Percentiles rank a stretch among this genome's conserved stretches.
phyloP scores from a whole-genome alignment of 2,113 vertebrate species.

The Myocastor coypus region DNA sequence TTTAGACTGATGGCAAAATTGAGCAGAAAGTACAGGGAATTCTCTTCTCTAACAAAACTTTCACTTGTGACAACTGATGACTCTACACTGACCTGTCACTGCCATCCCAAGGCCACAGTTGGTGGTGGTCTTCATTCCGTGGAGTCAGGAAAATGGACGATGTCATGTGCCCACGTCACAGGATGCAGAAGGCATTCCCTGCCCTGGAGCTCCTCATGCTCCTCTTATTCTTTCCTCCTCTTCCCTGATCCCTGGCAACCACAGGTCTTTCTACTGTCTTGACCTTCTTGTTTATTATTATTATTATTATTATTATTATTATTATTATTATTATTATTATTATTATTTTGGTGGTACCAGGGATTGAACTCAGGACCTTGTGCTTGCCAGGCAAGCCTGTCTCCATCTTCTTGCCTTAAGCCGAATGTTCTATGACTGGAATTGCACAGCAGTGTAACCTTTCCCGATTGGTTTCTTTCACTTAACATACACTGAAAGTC shows the following conservation, averaged over 20 bases:
- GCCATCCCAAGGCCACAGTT: too few species aligned
- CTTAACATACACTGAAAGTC: too few species aligned
- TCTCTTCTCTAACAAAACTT: not conserved
- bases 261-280: not conserved
- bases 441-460: not conserved
- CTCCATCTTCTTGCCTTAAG: not conserved
- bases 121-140: too few species aligned
- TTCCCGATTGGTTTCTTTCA: not conserved
- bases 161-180: not conserved
- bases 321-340: too few species aligned
- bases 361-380: too few species aligned
- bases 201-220: not conserved
- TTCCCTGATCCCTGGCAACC: not conserved
- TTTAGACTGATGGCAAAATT: not conserved
- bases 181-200: not conserved
- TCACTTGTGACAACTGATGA: fast-evolving
- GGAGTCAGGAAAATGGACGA: not conserved
- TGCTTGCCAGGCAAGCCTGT: too few species aligned
- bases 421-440: not conserved
- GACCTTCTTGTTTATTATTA: too few species aligned
- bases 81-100: not conserved
- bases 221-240: not conserved
- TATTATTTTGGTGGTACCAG: too few species aligned
- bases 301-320: too few species aligned
- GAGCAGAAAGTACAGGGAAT: not conserved